phyloP scores from a whole-genome alignment of 2,113 vertebrate genomes.

The Cyrtonyx montezumae region DNA sequence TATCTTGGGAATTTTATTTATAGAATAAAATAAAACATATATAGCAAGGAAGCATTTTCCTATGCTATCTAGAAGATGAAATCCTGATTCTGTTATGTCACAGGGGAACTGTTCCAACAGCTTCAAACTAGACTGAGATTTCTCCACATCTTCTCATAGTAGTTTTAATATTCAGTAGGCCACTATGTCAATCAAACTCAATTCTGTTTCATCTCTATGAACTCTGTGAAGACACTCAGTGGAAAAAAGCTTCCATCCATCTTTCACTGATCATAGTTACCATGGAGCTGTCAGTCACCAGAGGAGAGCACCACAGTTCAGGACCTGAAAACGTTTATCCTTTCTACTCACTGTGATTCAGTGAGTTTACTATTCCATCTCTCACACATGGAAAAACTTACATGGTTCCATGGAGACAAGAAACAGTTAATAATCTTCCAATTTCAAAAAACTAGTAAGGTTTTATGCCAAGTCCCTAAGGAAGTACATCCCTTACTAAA shows the following conservation, averaged over 20 bases:
- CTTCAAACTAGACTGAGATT: neutral
- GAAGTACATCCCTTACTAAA: neutral
- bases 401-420: neutral
- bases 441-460: neutral
- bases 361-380: neutral
- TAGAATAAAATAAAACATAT: neutral
- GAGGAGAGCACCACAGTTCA: neutral
- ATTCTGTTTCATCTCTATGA: neutral
- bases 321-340: neutral
- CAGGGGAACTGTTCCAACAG: neutral
- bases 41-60: neutral
- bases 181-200: neutral
- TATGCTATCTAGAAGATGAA: neutral
- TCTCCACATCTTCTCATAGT: neutral
- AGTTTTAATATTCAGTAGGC: slow-evolving; percentile 10
- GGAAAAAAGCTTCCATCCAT: neutral
- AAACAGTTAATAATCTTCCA: neutral
- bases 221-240: neutral
- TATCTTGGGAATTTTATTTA: neutral
- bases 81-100: neutral
- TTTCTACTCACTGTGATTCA: neutral
- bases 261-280: neutral
- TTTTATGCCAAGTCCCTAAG: neutral
- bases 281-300: neutral
- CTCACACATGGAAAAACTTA: neutral